A percentile compares a stretch with the other conserved stretches of the same genome.
Conservation (phyloP, 2,888 invertebrate genomes). For the Glaucopsyche alexis region DNA sequence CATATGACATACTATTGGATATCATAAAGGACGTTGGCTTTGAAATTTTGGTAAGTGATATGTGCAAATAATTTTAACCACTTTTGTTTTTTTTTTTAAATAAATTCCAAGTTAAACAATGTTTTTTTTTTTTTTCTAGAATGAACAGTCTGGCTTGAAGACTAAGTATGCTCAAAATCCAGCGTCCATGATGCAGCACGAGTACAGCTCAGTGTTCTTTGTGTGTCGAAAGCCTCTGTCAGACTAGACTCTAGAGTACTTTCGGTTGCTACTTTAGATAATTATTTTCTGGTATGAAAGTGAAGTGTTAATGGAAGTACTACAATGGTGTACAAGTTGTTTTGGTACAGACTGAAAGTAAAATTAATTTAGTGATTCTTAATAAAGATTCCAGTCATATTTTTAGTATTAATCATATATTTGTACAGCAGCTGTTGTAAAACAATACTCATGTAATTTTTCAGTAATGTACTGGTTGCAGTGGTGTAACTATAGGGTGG, state of each 20-base stretch:
- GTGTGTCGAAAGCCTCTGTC: slow-evolving; percentile 89
- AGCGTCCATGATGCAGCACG: slow-evolving; percentile 94
- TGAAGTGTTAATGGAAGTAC: not conserved
- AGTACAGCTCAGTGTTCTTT: slow-evolving; percentile 95
- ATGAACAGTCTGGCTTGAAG: slow-evolving; percentile 87
- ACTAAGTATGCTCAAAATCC: slow-evolving; percentile 96
- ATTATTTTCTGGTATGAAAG: not conserved
- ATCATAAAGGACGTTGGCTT: slow-evolving; percentile 92
- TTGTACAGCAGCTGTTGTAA: not conserved
- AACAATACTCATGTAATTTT: not conserved
- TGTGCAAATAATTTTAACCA: not conserved
- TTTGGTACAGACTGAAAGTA: not conserved
- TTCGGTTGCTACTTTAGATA: slow-evolving; percentile 4
- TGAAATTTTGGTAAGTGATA: slow-evolving; percentile 82
- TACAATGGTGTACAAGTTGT: not conserved
- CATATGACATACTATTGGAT: slow-evolving; percentile 89
- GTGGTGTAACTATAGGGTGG: too few species aligned
- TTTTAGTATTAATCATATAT: not conserved
- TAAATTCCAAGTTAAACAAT: not conserved
- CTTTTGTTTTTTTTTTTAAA: not conserved
- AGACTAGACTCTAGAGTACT: slow-evolving; percentile 33
- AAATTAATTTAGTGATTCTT: not conserved
- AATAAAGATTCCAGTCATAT: not conserved
- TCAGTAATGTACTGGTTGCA: not conserved
- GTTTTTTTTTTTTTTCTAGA: slow-evolving; percentile 73